phyloP scores from a whole-genome alignment of 1,140 invertebrate genomes.

The Rhizoglyphus robini region DNA sequence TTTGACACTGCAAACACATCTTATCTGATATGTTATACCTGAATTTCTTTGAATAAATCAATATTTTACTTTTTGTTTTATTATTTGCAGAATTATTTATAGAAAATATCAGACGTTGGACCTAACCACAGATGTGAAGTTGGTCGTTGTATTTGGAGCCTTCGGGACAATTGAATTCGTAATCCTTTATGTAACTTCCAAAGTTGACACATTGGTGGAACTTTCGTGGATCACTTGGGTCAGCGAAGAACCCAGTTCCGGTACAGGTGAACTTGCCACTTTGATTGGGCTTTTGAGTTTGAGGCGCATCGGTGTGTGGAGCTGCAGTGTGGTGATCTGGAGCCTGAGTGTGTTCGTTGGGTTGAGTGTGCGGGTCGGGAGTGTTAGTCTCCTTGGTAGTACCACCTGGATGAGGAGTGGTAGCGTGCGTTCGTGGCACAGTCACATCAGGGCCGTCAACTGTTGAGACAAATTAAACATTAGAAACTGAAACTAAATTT shows the following conservation, averaged over 20 bases:
- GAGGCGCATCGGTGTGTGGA: background rate
- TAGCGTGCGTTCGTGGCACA: background rate
- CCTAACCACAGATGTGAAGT: constrained; percentile 4
- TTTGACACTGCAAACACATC: too few relatives aligned
- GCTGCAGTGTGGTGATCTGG: too few relatives aligned
- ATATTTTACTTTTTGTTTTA: too few relatives aligned
- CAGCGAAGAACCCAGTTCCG: background rate
- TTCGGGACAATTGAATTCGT: constrained; percentile 21
- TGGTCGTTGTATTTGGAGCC: constrained; percentile 3
- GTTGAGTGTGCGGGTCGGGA: background rate
- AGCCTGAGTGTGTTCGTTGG: background rate
- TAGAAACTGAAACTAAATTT: background rate
- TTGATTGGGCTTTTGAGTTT: background rate
- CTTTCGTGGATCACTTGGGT: background rate
- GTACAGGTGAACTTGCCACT: constrained; percentile 13
- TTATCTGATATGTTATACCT: too few relatives aligned
- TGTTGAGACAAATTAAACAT: background rate
- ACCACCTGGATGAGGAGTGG: background rate
- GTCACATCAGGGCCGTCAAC: constrained; percentile 13
- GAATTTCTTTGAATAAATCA: too few relatives aligned
- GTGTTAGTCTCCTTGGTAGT: background rate
- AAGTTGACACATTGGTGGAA: constrained; percentile 18
- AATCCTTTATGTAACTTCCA: constrained; percentile 13
- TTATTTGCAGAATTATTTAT: too few relatives aligned
- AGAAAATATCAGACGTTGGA: too few relatives aligned